Conservation (phyloP, 1,140 invertebrate genomes). For the Sweltsa coloradensis region DNA sequence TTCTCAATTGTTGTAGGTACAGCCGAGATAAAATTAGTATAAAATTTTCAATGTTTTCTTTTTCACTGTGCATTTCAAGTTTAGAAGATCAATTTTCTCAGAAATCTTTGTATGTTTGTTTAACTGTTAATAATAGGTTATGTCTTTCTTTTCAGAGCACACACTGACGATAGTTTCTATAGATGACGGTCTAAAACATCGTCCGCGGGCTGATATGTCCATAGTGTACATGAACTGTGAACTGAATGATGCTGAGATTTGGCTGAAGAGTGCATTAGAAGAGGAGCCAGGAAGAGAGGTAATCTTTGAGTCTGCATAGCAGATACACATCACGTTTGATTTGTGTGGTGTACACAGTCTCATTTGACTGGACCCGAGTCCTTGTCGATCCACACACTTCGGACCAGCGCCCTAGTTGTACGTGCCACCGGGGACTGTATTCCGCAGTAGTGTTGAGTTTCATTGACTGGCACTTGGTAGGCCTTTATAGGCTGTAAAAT, state of each 20-base stretch:
- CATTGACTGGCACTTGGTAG: too few relatives aligned
- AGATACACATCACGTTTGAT: too few relatives aligned
- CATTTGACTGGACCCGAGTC: too few relatives aligned
- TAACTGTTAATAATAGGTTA: background rate
- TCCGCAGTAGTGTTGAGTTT: too few relatives aligned
- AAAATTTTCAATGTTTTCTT: background rate
- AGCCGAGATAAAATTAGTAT: background rate
- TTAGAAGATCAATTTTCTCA: too few relatives aligned
- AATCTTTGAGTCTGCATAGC: too few relatives aligned
- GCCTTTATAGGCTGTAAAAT: too few relatives aligned
- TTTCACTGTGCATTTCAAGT: background rate
- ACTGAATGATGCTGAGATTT: conserved; percentile 79
- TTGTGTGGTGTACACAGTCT: too few relatives aligned
- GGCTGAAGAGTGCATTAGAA: conserved; percentile 70
- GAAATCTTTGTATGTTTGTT: background rate
- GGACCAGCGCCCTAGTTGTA: too few relatives aligned
- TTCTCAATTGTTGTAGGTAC: too few relatives aligned
- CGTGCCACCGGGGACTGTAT: too few relatives aligned
- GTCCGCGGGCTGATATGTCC: conserved; percentile 81
- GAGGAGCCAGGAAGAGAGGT: conserved; percentile 35
- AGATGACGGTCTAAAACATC: conserved; percentile 72
- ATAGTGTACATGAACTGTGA: conserved; percentile 89
- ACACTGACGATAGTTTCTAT: conserved; percentile 60
- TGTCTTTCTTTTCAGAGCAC: conserved; percentile 43
- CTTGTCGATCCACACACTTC: too few relatives aligned